Base-by-base conservation (phyloP, 2,888 invertebrate species). In the Norana najaformis region DNA sequence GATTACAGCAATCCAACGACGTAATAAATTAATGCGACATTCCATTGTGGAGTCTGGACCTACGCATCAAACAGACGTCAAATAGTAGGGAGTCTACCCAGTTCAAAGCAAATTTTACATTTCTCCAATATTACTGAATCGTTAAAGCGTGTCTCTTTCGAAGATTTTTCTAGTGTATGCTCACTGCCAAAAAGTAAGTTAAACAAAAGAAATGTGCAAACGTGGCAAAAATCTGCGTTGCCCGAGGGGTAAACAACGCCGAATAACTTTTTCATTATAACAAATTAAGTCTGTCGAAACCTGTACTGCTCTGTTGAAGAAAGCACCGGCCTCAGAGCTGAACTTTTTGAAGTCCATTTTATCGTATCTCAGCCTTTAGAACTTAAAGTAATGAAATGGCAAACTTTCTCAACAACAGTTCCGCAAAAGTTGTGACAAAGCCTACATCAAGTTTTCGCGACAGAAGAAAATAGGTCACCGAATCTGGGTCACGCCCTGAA, bases 281-380 rank as follows among this genome's bases (percentile, higher is more conserved):
- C 38, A n/a, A 83, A 83, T 30, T 11, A 82, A 39, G 41, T 69
- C n/a, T n/a, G 69, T 83, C 88, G 90, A 88, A 90, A 97, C 97
- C 96, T 98, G 98, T 34, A 97, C 97, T 91, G 97, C 97, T 93
- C 97, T 96, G 93, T 97, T 97, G 91, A 98, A 96, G 14, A 96
- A 96, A 88, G 97, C 96, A 47, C 97, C 97, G 92, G 97, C 97
- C 94, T 97, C 97, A 94, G 97, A 97, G 0, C 97, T 97, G 91
- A 98, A 96, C 95, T 97, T 97, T 95, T 97, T 98, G 91, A 94
- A 92, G 88, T 91, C 83, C 90, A 90, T 91, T 34, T 89, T 90
- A 69, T 69, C n/a, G 30, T 69, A 69, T 69, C 30, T n/a, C 69
- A 69, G 30, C n/a, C 11, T 69, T 69, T 1, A 4, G 69, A n/a